Base-by-base conservation (phyloP, 2,797 vertebrate genomes). In the Oceanodroma leucorhoa region DNA sequence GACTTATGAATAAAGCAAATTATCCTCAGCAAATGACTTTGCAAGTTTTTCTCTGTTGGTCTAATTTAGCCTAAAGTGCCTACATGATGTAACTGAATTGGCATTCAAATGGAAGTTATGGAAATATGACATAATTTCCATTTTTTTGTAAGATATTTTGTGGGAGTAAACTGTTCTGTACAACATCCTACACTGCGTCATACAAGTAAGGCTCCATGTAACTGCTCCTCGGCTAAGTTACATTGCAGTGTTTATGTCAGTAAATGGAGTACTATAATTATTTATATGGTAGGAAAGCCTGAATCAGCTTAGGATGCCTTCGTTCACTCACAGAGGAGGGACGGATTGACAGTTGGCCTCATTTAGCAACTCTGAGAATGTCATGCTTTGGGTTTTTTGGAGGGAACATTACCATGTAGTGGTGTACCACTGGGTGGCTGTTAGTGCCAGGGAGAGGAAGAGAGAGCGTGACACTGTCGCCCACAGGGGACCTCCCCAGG, bases 401-500 rank as follows among this genome's bases (percentile, higher is more conserved):
- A 66, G 29, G 40, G 12, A 24, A 32, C 14, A 11, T 78, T 75
- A 57, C 34, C 5, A 0, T 30, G 36, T 51, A n/a, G 41, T 16
- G 46, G 30, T 60, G 45, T 88, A 50, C 22, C 54, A 16, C 54
- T 36, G 62, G 7, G 24, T 36, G 55, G 60, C 11, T 69, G 30
- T n/a, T 53, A 38, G 30, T 66, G 30, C 15, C 34, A 50, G 23
- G 4, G 40, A 58, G 30, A 45, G 40, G 36, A 75, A 41, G 32
- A 81, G 34, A 53, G 13, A 77, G 1, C 0, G 0, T 50, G 72
- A 55, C 12, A 11, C 2, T 58, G 21, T 18, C 3, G 1, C 26
- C 30, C 48, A 16, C 65, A 48, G 38, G 20, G 34, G 14, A 58
- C 3, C 5, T 87, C 34, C 43, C 22, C 8, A 2, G n/a, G 48